Evolutionary conservation across 2,888 invertebrate species (phyloP), one percentile per base, ranked within the genome.

Genomic region (Megastigmus dorsalis): DNA sequence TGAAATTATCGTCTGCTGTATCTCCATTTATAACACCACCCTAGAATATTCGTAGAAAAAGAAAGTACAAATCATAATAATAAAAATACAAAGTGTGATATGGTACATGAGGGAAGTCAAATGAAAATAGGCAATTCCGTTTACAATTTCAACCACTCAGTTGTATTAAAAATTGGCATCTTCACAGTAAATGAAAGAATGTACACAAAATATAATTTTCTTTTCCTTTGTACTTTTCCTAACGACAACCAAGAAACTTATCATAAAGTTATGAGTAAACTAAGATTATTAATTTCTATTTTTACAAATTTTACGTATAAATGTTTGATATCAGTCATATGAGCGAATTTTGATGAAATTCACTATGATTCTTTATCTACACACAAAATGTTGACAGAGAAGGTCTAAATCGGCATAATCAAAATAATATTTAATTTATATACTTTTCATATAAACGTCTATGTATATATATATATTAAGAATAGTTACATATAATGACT

Each of bases 391-490:
- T 41, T 60, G 6, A 33, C 28, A 68, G 23, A 68, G 33, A 23
- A 60, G 30, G 36, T 54, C 28, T 38, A 43, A 36, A 6, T 63
- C 48, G 15, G 38, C 28, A 65, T 74, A 63, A 7, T 57, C 28
- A 71, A 75, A 67, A 66, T 48, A 74, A 74, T 59, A 23, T 59
- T 69, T 71, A 67, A 62, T 70, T 75, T 63, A 65, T 70, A 60
- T 67, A 48, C 54, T 33, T 68, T 67, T 63, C 65, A 68, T 65
- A 65, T 38, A 65, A 74, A 57, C 54, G 28, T 79, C 75, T 80
- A 78, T 80, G 84, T 83, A 77, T n/a, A n/a, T 80, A 78, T 80
- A 85, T 83, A 84, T 84, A 84, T 83, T 82, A 83, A 80, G 79
- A 83, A 84, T 82, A 83, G 81, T 80, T 55, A 48, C 80, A 38